These are phyloP conservation scores for Parasteatoda lunata DNA, from an alignment of 2,888 invertebrate genomes.

Conservation along the genomic window DNA sequence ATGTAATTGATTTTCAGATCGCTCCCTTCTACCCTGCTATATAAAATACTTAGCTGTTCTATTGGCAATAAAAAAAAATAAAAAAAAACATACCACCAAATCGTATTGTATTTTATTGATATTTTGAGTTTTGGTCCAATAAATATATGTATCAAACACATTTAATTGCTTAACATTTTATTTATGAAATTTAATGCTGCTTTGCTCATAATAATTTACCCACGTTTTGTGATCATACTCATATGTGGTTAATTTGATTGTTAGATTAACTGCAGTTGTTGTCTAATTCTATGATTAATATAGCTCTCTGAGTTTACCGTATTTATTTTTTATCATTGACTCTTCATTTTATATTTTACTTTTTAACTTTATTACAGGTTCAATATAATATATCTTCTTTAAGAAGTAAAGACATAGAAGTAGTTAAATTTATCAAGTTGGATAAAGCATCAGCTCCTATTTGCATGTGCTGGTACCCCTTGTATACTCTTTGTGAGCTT, in stretches of 20 bases:
- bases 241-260: neutral
- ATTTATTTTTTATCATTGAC: neutral
- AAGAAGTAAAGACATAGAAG: conserved; percentile 33
- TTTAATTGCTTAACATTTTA: too few relatives aligned
- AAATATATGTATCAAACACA: too few relatives aligned
- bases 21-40: too few relatives aligned
- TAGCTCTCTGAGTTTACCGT: neutral
- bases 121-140: too few relatives aligned
- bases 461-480: conserved; percentile 57
- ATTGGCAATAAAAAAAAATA: too few relatives aligned
- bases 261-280: neutral
- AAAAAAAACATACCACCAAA: too few relatives aligned
- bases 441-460: conserved; percentile 18
- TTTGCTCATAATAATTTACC: too few relatives aligned
- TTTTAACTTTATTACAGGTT: conserved; percentile 17
- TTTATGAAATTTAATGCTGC: too few relatives aligned
- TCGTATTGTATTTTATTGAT: too few relatives aligned
- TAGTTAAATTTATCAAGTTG: conserved; percentile 24
- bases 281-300: neutral
- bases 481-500: conserved; percentile 15
- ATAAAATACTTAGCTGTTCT: too few relatives aligned
- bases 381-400: conserved; percentile 49
- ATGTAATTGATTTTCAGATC: too few relatives aligned
- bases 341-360: neutral
- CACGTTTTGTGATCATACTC: too few relatives aligned